A percentile compares a stretch with the other conserved stretches of the same genome.
These are phyloP conservation scores for Drosophila santomea DNA, from an alignment of 1,140 invertebrate genomes.

Conservation along the genomic window DNA sequence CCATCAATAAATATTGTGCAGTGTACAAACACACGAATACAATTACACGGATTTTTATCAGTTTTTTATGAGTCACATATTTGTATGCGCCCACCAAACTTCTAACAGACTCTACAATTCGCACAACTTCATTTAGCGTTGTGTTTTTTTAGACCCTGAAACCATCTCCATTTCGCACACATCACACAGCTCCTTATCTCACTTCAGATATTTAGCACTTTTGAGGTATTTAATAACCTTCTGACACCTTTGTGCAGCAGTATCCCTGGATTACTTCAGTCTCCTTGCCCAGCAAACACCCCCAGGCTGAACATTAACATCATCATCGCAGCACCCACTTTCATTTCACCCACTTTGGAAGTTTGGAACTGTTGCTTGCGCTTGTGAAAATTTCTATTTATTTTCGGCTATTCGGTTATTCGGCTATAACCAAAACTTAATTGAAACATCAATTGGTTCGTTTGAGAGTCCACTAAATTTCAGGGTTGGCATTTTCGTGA, in stretches of 20 bases:
- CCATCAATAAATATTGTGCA: not conserved
- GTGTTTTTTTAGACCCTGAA: not conserved
- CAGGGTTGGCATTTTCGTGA: constrained; percentile 35
- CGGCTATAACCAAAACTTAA: constrained; percentile 34
- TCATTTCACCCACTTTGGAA: constrained; percentile 23
- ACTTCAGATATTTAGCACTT: constrained; percentile 1
- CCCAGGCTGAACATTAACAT: not conserved
- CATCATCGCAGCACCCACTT: not conserved
- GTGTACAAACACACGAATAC: too few species aligned
- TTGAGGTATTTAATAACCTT: not conserved
- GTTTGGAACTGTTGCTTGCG: constrained; percentile 52
- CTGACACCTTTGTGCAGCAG: not conserved
- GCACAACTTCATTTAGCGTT: not conserved
- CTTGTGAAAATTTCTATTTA: constrained; percentile 30
- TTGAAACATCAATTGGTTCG: constrained; percentile 39
- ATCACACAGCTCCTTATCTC: not conserved
- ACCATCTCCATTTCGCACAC: constrained; percentile 2
- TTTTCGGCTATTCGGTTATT: constrained; percentile 27
- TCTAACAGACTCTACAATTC: not conserved
- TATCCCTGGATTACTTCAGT: constrained; percentile 5
- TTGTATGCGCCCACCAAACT: too few species aligned
- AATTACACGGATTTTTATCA: too few species aligned
- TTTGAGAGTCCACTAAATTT: constrained; percentile 20
- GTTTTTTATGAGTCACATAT: not conserved
- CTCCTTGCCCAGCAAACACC: not conserved